These are phyloP conservation scores for Lepus townsendii DNA, from an alignment of 2,797 vertebrate genomes.

Conservation along the genomic window DNA sequence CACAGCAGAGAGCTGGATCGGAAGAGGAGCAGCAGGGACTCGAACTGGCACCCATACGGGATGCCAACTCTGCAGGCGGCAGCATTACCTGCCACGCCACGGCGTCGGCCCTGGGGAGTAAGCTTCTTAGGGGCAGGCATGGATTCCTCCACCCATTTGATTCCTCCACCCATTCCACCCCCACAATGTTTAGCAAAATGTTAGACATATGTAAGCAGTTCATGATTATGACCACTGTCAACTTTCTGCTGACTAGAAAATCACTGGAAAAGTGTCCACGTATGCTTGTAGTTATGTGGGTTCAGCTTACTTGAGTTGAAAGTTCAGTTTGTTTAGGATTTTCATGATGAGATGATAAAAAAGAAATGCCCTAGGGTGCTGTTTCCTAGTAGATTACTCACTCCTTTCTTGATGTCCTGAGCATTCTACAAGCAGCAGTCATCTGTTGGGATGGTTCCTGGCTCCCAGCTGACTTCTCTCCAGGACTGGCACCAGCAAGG, in stretches of 20 bases:
- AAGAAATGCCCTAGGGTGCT: neutral
- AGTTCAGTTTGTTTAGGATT: neutral
- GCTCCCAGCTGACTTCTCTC: neutral
- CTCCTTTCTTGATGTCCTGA: neutral
- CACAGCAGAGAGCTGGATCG: too few species aligned
- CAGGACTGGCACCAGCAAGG: neutral
- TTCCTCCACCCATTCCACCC: neutral
- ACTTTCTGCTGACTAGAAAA: neutral
- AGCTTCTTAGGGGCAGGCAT: neutral
- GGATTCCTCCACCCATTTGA: neutral
- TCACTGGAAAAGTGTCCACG: neutral
- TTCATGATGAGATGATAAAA: neutral
- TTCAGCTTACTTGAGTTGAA: neutral
- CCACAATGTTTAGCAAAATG: neutral
- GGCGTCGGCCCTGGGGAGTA: neutral
- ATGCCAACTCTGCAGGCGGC: too few species aligned
- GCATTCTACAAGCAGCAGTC: neutral
- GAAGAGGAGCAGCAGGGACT: too few species aligned
- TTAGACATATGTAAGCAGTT: neutral
- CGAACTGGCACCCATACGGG: too few species aligned
- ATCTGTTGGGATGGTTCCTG: neutral
- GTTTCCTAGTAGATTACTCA: neutral
- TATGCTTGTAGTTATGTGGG: neutral
- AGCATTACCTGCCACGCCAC: too few species aligned
- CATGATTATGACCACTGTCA: neutral